These are phyloP conservation scores for Drosophila arawakana DNA, from an alignment of 1,140 invertebrate genomes.

Conservation along the genomic window DNA sequence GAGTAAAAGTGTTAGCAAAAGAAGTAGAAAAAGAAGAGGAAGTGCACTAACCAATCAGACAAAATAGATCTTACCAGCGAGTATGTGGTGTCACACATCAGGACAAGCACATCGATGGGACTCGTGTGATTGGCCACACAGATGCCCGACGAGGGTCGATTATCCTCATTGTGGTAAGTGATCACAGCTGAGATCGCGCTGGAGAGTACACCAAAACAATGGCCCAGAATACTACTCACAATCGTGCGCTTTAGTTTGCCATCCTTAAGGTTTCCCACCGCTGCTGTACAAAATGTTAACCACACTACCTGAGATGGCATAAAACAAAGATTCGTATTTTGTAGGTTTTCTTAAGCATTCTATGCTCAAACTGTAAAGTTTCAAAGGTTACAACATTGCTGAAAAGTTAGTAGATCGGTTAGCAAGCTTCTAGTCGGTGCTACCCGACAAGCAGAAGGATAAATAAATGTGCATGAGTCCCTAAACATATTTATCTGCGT, in stretches of 20 bases:
- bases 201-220: conserved; percentile 95
- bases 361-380: conserved; percentile 18
- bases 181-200: conserved; percentile 95
- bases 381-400: not conserved
- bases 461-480: not conserved
- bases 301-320: conserved; percentile 90
- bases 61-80: conserved; percentile 92
- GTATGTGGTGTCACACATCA: conserved; percentile 99
- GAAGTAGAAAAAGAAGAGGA: no score
- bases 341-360: conserved; percentile 27
- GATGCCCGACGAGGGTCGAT: conserved; percentile 93
- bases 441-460: no score
- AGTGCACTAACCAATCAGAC: no score
- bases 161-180: conserved; percentile 94
- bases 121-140: conserved; percentile 99
- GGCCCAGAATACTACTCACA: conserved; percentile 92
- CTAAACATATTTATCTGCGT: not conserved
- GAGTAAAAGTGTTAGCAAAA: not conserved
- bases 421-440: not conserved
- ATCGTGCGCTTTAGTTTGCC: conserved; percentile 90
- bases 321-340: conserved; percentile 51
- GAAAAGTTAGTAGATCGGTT: not conserved
- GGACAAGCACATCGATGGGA: conserved; percentile 98
- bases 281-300: conserved; percentile 92
- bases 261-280: conserved; percentile 93